A percentile compares a stretch with the other conserved stretches of the same genome.
These are phyloP conservation scores for Panthera uncia DNA, from an alignment of 2,113 vertebrate species.

Conservation along the genomic window DNA sequence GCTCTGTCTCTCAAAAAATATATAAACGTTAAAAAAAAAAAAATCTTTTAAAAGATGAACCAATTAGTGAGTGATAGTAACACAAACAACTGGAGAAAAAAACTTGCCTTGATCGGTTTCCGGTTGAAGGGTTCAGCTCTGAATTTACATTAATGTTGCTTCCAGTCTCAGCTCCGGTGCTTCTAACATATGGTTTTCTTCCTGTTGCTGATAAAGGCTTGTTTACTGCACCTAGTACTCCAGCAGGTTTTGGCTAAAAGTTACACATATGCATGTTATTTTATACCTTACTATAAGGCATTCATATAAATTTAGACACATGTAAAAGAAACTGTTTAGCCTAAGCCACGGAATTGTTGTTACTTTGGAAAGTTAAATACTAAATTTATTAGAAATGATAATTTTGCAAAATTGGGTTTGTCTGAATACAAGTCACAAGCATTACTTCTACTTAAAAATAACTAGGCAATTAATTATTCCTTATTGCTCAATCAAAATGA, in stretches of 20 bases:
- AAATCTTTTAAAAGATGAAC: not conserved
- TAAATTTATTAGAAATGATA: slow-evolving; percentile 38
- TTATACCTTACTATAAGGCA: slow-evolving; percentile 43
- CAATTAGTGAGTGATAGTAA: slow-evolving; percentile 4
- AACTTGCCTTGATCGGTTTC: slow-evolving; percentile 92
- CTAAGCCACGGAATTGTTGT: not conserved
- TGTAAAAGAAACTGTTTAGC: not conserved
- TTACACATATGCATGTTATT: slow-evolving; percentile 44
- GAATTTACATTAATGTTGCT: slow-evolving; percentile 93
- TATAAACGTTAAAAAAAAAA: too few relatives aligned
- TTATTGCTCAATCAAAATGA: slow-evolving; percentile 36
- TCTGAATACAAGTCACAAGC: not conserved
- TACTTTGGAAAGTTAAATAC: not conserved
- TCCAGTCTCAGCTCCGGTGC: slow-evolving; percentile 88
- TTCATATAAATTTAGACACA: not conserved
- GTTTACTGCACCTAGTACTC: slow-evolving; percentile 95
- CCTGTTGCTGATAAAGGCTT: slow-evolving; percentile 96
- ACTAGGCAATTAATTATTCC: not conserved
- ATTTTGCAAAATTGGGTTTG: slow-evolving; percentile 28
- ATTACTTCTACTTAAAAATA: not conserved
- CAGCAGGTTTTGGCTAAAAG: slow-evolving; percentile 93
- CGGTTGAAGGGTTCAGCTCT: slow-evolving; percentile 89
- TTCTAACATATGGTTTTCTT: slow-evolving; percentile 93
- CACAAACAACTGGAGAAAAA: slow-evolving; percentile 22
- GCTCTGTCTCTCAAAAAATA: too few relatives aligned